Base-by-base conservation (phyloP, 2,113 vertebrate species). In the Leptodactylus fuscus region DNA sequence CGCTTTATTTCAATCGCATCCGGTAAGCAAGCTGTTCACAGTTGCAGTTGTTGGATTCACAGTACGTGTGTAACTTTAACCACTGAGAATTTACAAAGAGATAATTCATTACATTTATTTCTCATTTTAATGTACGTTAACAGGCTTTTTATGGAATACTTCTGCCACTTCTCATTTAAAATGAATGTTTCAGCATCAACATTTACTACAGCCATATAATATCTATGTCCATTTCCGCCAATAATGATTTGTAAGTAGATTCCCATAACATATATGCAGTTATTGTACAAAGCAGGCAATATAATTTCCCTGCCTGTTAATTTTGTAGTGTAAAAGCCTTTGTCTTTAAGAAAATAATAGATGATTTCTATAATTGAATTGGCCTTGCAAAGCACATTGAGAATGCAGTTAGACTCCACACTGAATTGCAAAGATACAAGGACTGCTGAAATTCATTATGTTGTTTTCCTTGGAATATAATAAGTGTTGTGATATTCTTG, bases 401-500 rank as follows among this genome's bases (percentile, higher is more conserved):
- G 27, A 41, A 38, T 44, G 36, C 55, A 18, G 36, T 80, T 4
- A 27, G 13, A 12, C 22, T 24, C n/a, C 24, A 32, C 32, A 44
- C 12, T 48, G 41, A 44, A 65, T 38, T 44, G n/a, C 9, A 62
- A 46, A 83, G 81, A 24, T 82, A 55, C 70, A 55, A 49, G 44
- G 29, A 74, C 41, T 83, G 71, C 16, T 69, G 11, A 53, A 69
- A 67, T 36, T 55, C 46, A 69, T 79, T 77, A 53, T 27, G 20
- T 48, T 67, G 44, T 69, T 78, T 69, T 46, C 53, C 32, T 69
- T 78, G 60, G 78, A 85, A 85, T 27, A 48, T 60, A 51, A 70
- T 77, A 51, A 71, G 62, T 80, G 29, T 69, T 58, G 48, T 85
- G 55, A 85, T 80, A 85, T 80, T 58, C 83, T 80, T 85, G 83